These are phyloP conservation scores for Corythornis leucogaster DNA, from an alignment of 2,797 vertebrate genomes.

Conservation along the genomic window DNA sequence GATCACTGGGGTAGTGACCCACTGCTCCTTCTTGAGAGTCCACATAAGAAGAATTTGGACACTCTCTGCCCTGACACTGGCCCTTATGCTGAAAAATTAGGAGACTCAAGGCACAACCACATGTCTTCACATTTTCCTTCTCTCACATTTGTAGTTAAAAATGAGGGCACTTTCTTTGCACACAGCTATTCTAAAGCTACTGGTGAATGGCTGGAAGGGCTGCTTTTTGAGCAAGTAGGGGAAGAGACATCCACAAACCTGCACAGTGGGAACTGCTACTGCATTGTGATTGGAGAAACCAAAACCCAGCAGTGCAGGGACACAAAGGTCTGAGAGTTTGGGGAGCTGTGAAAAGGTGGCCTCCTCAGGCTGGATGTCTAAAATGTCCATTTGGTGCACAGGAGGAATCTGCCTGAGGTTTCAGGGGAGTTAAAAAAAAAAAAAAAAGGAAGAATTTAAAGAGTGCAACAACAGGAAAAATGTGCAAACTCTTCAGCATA, in stretches of 20 bases:
- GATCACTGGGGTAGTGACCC: background rate
- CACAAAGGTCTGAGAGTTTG: background rate
- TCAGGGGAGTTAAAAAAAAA: background rate
- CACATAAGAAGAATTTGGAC: background rate
- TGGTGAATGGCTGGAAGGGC: background rate
- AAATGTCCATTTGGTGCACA: background rate
- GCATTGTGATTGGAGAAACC: background rate
- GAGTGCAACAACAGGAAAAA: background rate
- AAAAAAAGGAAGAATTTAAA: background rate
- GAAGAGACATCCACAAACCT: background rate
- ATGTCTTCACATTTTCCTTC: background rate
- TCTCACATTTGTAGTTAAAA: background rate
- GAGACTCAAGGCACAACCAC: background rate
- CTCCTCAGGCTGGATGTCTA: background rate
- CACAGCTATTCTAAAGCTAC: background rate
- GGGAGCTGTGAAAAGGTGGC: background rate
- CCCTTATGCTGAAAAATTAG: background rate
- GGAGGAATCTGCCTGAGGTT: background rate
- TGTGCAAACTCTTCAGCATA: background rate
- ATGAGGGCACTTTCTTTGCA: background rate
- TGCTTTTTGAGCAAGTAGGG: background rate
- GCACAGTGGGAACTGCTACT: no score
- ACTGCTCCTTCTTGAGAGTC: background rate
- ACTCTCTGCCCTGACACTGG: background rate
- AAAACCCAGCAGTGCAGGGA: background rate